Base-by-base conservation (phyloP, 2,113 vertebrate genomes). In the Oxygymnocypris stewartii region DNA sequence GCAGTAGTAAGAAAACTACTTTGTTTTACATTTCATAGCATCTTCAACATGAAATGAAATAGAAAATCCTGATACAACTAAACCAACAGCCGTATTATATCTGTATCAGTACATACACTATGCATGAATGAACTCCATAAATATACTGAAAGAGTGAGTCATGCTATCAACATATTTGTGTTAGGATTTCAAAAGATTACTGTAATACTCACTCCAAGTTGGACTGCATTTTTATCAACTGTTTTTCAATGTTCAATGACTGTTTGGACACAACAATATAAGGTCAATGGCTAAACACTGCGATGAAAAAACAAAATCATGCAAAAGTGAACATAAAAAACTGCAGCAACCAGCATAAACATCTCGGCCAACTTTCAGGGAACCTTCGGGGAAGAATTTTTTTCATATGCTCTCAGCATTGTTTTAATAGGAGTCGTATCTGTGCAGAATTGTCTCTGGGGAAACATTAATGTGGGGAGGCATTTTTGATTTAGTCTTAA, bases 121-220 rank as follows among this genome's bases (percentile, higher is more conserved):
- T 0, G 77, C 31, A 79, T 79, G 77, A 79, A 79, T 79, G 77
- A 20, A 23, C 51, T 80, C 23, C 57, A 61, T 63, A 80, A 82
- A 82, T 65, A 82, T 44, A 61, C 49, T 80, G 35, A 54, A 51
- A 14, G 49, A 59, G 77, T 80, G 85, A 80, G 25, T 78, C 84
- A 85, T 65, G 40, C 79, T 20, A 81, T 67, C 59, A 81, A 47
- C 59, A 67, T 81, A 81, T 65, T 81, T 81, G 79, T 65, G 59
- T 59, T 47, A 67, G 59, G 79, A 81, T 81, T 40, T 81, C 40
- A 81, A 28, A 47, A 44, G 79, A 81, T 44, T 31, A 76, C 42
- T 9, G n/a, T 67, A 80, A 67, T 31, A 6, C 59, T 44, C 10
- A 37, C 59, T 82, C 14, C 40, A 67, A 47, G 18, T n/a, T 20